Conservation (phyloP, 1,140 invertebrate species). For the Drosophila rhopaloa region DNA sequence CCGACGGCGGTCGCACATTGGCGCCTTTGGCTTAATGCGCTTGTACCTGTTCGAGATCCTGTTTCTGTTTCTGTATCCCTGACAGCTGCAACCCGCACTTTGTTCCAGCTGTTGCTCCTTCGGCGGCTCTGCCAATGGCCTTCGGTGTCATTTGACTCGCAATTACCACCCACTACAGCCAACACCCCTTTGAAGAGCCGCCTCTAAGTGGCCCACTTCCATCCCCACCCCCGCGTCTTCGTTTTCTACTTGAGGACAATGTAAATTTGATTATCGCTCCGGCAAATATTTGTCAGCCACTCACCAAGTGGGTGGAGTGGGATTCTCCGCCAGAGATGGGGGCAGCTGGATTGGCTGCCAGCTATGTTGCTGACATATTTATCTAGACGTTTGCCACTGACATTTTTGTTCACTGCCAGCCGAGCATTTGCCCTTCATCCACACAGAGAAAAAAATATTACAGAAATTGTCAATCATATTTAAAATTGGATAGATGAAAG, state of each 20-base stretch:
- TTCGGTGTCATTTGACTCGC: conserved; percentile 52
- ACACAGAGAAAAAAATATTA: background rate
- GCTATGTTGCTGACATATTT: conserved; percentile 74
- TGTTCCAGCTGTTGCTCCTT: conserved; percentile 3
- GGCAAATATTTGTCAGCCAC: conserved; percentile 70
- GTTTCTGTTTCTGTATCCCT: conserved; percentile 29
- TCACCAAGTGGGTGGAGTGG: conserved; percentile 9
- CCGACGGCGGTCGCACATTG: conserved; percentile 28
- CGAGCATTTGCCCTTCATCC: conserved; percentile 29
- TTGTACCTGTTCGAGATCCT: conserved; percentile 58
- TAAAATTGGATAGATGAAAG: no score
- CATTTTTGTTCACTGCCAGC: conserved; percentile 63
- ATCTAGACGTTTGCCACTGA: conserved; percentile 76
- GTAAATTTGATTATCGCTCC: conserved; percentile 79
- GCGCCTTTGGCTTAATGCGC: conserved; percentile 57
- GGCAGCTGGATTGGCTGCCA: conserved; percentile 11
- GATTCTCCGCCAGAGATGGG: background rate
- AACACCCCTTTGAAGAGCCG: conserved; percentile 7
- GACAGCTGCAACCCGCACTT: conserved; percentile 37
- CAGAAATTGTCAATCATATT: background rate
- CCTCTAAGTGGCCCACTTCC: conserved; percentile 38
- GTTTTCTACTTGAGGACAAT: conserved; percentile 71
- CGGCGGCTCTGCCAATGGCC: conserved; percentile 27
- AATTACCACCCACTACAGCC: conserved; percentile 50
- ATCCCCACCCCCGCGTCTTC: conserved; percentile 31